Base-by-base conservation (phyloP, 2,888 invertebrate genomes). In the Diaperis boleti region DNA sequence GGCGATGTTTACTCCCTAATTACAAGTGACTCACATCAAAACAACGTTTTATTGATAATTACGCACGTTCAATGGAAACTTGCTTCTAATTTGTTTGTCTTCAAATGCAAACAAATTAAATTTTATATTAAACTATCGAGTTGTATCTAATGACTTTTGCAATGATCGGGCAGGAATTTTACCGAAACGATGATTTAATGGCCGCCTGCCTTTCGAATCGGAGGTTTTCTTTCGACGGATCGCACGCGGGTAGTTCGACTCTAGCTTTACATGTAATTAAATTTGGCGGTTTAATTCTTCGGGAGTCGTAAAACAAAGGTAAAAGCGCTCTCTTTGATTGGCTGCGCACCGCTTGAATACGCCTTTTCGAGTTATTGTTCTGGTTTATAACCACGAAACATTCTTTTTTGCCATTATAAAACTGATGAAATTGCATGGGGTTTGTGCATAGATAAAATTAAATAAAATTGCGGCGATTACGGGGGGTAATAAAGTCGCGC, bases 211-310 rank as follows among this genome's bases (percentile, higher is more conserved):
- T 22, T 29, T 26, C 5, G 29, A 45, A n/a, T 22, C 10, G 11
- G 20, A 42, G 11, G 11, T 29, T 45, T 26, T 45, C 26, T 29
- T 29, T 45, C 29, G 10, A 13, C 29, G n/a, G n/a, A 26, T 45
- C 35, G 13, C 10, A 6, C n/a, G n/a, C 10, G 15, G 47, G 14
- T 15, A 31, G 8, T 17, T 4, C 15, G 29, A 17, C 52, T 26
- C 41, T 18, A 54, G 31, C 41, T 50, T 52, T 50, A 33, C 42
- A 50, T 72, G 76, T 79, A 79, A 80, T 80, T 80, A 79, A 79
- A 79, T 80, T 80, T 76, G 80, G 79, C 76, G 77, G 76, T 78
- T 78, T 76, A 78, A 79, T 78, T 78, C 76, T 73, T 69, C 71
- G 63, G 69, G 67, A 73, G 76, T 79, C 79, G 77, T 79, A 78